Conservation (phyloP, 2,797 vertebrate genomes). For the Bradypodion pumilum region DNA sequence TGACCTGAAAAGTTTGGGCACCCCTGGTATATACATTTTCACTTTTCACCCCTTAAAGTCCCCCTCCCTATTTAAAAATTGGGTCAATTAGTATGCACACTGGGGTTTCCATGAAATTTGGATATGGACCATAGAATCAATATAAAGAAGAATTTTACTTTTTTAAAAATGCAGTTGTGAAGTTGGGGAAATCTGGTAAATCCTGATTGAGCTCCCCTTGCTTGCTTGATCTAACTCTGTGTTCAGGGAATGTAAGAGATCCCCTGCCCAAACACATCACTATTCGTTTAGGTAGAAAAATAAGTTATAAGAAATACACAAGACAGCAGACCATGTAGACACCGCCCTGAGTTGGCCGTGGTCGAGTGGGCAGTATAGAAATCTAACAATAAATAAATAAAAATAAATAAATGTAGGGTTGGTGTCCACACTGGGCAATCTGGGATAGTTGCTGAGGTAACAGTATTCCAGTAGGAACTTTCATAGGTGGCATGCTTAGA, state of each 20-base stretch:
- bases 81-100: not conserved
- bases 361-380: too few species aligned
- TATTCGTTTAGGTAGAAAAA: not conserved
- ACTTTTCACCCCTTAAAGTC: not conserved
- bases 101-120: not conserved
- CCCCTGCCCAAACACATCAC: not conserved
- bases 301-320: not conserved
- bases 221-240: not conserved
- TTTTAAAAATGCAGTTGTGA: not conserved
- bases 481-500: not conserved
- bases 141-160: not conserved
- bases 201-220: not conserved
- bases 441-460: not conserved
- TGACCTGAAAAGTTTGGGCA: too few species aligned
- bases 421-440: too few species aligned
- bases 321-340: not conserved
- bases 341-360: too few species aligned
- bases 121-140: not conserved
- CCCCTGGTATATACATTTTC: too few species aligned
- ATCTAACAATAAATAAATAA: too few species aligned
- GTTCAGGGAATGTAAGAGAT: not conserved
- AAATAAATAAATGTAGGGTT: too few species aligned
- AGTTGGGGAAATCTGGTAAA: not conserved
- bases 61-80: not conserved
- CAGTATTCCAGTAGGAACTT: not conserved